Evolutionary conservation across 2,113 vertebrate species (phyloP), one percentile per base, ranked within the genome.

Genomic region (Ameiurus melas): DNA sequence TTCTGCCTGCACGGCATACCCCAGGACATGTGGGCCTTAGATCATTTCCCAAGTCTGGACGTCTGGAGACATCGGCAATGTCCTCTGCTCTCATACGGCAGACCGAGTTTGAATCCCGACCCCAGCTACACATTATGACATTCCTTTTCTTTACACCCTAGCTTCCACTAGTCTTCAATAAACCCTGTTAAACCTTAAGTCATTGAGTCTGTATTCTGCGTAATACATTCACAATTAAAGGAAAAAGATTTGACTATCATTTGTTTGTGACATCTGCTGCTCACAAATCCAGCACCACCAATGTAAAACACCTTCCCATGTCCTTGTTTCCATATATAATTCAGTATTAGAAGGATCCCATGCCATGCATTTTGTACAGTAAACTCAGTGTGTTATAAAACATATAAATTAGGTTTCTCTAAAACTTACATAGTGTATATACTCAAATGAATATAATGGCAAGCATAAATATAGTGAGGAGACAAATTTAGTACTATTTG

Each of bases 401-500:
- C 43, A 33, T 80, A 66, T 55, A 80, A 25, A 86, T 22, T 3
- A 17, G 22, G 9, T 62, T 62, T 60, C 43, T 51, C 71, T 25
- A 1, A 75, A 75, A 17, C 9, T 3, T 39, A 9, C 47, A 27
- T 51, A 27, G 43, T 78, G 43, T 16, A 51, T 51, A 6, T 27
- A 78, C 75, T 16, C 43, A 64, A 86, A 78, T 75, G 2, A 78
- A 75, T 22, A 10, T 62, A 86, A 77, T 14, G 10, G 77, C 27
- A 53, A 86, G 30, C 33, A 80, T 68, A 66, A 80, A 80, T 39
- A 87, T 43, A 71, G 33, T 68, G 19, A 68, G 10, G 60, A 55
- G 77, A 53, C 57, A 33, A 62, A 51, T 79, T n/a, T 55, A 36
- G 60, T 16, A 20, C 43, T 55, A 60, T 0, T 17, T 79, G 25